Base-by-base conservation (phyloP, 2,888 invertebrate genomes). In the Tenthredo scrophulariae region DNA sequence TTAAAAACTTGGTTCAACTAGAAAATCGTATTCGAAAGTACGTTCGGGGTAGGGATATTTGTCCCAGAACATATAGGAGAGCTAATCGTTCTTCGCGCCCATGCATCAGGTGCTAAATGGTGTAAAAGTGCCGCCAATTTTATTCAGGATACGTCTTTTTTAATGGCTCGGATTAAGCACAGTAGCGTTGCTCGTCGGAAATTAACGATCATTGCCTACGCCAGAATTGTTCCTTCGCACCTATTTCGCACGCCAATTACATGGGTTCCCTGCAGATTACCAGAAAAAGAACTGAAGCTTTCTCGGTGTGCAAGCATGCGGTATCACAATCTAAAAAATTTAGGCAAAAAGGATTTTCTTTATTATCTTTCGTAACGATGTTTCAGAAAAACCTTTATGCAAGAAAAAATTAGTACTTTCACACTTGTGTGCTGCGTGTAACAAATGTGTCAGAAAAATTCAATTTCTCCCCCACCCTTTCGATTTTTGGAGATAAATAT, bases 61-160 rank as follows among this genome's bases (percentile, higher is more conserved):
- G 67, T 84, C n/a, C 82, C 70, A 37, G 10, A 58, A 85, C 85
- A 33, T 70, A 79, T 82, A 70, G 85, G 65, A 50, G 3, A 54
- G 85, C 85, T 85, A 85, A 85, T 85, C 85, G 79, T 54, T 67
- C 40, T n/a, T 22, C 70, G 82, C 67, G 50, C 54, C 85, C 85
- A 85, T 85, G 85, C 37, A 82, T 85, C 85, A 85, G 70, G 54
- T 58, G 80, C 79, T 70, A 80, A 85, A 85, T 85, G 80, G 85
- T 82, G 82, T 85, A 85, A 85, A 82, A 85, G 58, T 85, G 70
- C 72, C 54, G 85, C 85, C 79, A 80, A 85, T 77, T 85, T 82
- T 50, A 46, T 62, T 15, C 77, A 40, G 65, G 65, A 40, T 77
- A 50, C 75, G 75, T 77, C 77, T 75, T 84, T 84, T 77, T 65